Conservation (phyloP, 2,888 invertebrate genomes). For the Plagodis dolabraria region DNA sequence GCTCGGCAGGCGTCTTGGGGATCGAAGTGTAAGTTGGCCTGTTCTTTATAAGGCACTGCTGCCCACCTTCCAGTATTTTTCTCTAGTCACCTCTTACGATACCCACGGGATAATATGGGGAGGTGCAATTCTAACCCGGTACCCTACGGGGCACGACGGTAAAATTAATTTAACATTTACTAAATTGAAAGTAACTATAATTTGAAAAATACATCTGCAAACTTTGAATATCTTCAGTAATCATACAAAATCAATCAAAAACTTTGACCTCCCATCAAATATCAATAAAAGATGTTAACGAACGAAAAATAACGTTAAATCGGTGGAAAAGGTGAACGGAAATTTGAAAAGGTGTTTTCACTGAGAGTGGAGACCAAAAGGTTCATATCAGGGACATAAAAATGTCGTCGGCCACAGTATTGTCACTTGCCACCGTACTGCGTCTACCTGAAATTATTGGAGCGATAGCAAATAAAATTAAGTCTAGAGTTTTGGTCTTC, state of each 20-base stretch:
- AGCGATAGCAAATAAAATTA: conserved; percentile 34
- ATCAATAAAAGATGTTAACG: conserved; percentile 49
- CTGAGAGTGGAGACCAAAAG: conserved; percentile 49
- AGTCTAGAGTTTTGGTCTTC: too few relatives aligned
- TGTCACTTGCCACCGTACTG: conserved; percentile 50
- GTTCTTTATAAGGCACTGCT: too few relatives aligned
- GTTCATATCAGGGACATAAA: conserved; percentile 59
- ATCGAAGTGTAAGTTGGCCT: too few relatives aligned
- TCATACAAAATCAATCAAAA: not conserved
- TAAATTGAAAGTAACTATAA: not conserved
- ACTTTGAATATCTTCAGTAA: not conserved
- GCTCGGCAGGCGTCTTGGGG: too few relatives aligned
- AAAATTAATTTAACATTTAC: too few relatives aligned
- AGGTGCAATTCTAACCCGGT: too few relatives aligned
- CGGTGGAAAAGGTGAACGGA: conserved; percentile 58
- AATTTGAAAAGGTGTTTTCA: conserved; percentile 63
- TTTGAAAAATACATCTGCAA: not conserved
- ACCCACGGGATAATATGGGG: too few relatives aligned
- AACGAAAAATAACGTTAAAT: conserved; percentile 44
- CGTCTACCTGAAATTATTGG: conserved; percentile 33
- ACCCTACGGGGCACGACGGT: too few relatives aligned
- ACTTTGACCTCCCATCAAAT: conserved; percentile 6
- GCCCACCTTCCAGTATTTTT: too few relatives aligned
- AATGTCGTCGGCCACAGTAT: conserved; percentile 55
- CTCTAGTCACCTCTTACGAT: too few relatives aligned